phyloP scores from a whole-genome alignment of 2,797 vertebrate species.

The Muraenolepis orangiensis region DNA sequence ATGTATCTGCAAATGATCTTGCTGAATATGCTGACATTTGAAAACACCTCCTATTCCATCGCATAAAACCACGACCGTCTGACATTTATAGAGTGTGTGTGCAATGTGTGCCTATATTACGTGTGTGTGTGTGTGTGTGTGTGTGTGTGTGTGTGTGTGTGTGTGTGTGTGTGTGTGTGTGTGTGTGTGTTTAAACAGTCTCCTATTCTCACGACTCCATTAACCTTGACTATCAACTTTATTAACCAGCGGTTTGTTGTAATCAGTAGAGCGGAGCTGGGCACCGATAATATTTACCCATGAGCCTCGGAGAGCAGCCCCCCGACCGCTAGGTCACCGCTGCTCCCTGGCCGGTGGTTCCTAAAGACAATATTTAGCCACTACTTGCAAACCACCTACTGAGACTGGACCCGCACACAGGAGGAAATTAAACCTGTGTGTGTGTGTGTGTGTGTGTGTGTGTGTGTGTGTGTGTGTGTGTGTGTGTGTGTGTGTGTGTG shows the following conservation, averaged over 20 bases:
- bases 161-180: background rate
- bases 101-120: background rate
- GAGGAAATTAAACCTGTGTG: slow-evolving; percentile 59
- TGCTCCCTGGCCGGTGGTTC: slow-evolving; percentile 9
- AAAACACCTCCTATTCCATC: slow-evolving; percentile 17
- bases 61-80: background rate
- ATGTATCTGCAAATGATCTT: slow-evolving; percentile 14
- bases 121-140: slow-evolving; percentile 1
- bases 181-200: background rate
- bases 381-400: slow-evolving; percentile 37
- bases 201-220: slow-evolving; percentile 18
- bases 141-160: background rate
- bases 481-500: background rate
- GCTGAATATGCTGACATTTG: slow-evolving; percentile 47
- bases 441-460: slow-evolving; percentile 11
- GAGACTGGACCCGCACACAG: slow-evolving; percentile 60
- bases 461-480: background rate
- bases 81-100: background rate
- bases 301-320: slow-evolving; percentile 32
- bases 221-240: slow-evolving; percentile 25
- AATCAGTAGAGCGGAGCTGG: slow-evolving; percentile 37
- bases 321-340: slow-evolving; percentile 22
- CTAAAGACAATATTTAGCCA: slow-evolving; percentile 56
- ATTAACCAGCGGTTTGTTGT: slow-evolving; percentile 30
- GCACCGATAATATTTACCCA: slow-evolving; percentile 44